Conservation (phyloP, 2,113 vertebrate species). For the Salminus brasiliensis region DNA sequence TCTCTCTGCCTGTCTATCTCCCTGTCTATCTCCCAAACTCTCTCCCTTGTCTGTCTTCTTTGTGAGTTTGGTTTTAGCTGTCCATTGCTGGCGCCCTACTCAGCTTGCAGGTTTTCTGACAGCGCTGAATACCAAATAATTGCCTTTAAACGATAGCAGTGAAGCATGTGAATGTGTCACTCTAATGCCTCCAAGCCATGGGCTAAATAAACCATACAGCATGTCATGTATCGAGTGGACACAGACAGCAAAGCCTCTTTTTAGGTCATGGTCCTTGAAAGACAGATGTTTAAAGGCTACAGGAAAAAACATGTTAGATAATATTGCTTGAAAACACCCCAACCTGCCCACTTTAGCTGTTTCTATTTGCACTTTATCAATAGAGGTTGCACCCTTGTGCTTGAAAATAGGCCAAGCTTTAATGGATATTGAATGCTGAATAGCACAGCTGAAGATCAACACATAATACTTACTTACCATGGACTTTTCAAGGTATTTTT, state of each 20-base stretch:
- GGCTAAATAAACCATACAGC: conserved; percentile 11
- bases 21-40: not conserved
- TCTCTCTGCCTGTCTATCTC: not conserved
- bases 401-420: not conserved
- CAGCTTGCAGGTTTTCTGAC: not conserved
- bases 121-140: not conserved
- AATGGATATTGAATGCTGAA: not conserved
- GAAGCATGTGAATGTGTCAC: conserved; percentile 14
- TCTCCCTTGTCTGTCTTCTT: not conserved
- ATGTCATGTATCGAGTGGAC: not conserved
- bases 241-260: not conserved
- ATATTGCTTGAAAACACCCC: not conserved
- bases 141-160: conserved; percentile 31
- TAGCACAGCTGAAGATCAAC: not conserved
- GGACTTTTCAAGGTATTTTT: not conserved
- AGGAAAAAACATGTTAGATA: not conserved
- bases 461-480: not conserved
- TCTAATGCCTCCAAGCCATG: not conserved
- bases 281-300: not conserved
- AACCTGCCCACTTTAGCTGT: not conserved
- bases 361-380: not conserved
- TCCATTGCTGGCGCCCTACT: not conserved
- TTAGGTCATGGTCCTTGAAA: not conserved
- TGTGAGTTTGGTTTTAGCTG: not conserved
- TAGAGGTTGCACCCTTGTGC: not conserved